These are phyloP conservation scores for Poecile montanus DNA, from an alignment of 2,797 vertebrate genomes.

Conservation along the genomic window DNA sequence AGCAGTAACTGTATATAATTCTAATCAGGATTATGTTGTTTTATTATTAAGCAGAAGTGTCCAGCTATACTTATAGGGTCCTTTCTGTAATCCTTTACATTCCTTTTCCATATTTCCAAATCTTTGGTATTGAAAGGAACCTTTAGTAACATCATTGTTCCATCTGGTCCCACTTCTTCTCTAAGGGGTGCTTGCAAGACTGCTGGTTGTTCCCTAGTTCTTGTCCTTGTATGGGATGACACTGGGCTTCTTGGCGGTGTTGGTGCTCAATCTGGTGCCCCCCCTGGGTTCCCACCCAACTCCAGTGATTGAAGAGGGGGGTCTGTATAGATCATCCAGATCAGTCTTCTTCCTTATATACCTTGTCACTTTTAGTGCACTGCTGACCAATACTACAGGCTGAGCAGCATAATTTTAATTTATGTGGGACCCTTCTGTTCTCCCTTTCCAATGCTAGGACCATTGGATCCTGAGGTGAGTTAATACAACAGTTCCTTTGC, in stretches of 20 bases:
- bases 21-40: neutral
- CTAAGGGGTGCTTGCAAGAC: neutral
- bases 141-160: neutral
- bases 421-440: neutral
- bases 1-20: neutral
- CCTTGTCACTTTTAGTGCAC: neutral
- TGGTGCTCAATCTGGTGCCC: too few relatives aligned
- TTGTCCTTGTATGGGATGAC: neutral
- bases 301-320: neutral
- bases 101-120: neutral
- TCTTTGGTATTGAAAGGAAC: neutral
- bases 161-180: neutral
- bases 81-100: neutral
- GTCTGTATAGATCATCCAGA: neutral
- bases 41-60: neutral
- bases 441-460: neutral
- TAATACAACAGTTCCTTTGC: neutral
- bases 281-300: neutral
- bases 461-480: neutral
- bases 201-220: neutral
- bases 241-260: neutral
- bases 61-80: neutral
- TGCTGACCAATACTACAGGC: neutral
- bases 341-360: neutral
- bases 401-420: neutral